Percentiles rank a stretch among this genome's conserved stretches.
Conservation (phyloP, 2,888 invertebrate species). For the Sphecodes monilicornis region DNA sequence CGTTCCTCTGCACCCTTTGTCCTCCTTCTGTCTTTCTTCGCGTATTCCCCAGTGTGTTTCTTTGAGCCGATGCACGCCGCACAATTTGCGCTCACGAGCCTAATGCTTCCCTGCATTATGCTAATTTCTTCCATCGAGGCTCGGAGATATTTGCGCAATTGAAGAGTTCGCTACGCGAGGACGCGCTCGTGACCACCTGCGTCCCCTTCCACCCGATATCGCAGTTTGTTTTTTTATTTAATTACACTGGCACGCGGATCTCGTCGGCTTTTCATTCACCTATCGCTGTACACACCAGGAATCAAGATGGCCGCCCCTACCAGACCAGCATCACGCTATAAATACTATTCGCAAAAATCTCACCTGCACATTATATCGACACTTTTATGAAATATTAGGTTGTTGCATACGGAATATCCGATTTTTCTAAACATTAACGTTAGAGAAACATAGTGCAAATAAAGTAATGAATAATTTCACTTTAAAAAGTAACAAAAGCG, state of each 20-base stretch:
- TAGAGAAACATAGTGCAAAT: too few relatives aligned
- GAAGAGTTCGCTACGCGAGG: slow-evolving; percentile 64
- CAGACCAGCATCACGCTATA: not conserved
- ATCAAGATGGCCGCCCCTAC: not conserved
- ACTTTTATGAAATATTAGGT: not conserved
- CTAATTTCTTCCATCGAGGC: slow-evolving; percentile 73
- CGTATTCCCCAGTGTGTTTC: slow-evolving; percentile 49
- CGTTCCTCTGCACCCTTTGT: slow-evolving; percentile 19
- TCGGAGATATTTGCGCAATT: slow-evolving; percentile 74
- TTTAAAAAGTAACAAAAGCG: too few relatives aligned
- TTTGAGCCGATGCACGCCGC: slow-evolving; percentile 65
- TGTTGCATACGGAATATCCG: too few relatives aligned
- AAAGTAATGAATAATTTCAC: too few relatives aligned
- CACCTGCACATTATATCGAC: not conserved
- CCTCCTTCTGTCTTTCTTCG: slow-evolving; percentile 32
- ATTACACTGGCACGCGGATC: slow-evolving; percentile 7
- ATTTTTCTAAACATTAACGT: too few relatives aligned
- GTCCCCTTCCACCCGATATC: slow-evolving; percentile 9
- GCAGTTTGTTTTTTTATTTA: slow-evolving; percentile 8
- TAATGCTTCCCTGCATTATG: slow-evolving; percentile 77
- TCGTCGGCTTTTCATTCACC: not conserved
- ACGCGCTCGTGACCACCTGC: slow-evolving; percentile 62
- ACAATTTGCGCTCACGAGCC: slow-evolving; percentile 72
- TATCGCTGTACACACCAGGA: not conserved
- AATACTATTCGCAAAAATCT: not conserved